Evolutionary conservation across 2,113 vertebrate genomes (phyloP).

Genomic region (Zingel zingel): DNA sequence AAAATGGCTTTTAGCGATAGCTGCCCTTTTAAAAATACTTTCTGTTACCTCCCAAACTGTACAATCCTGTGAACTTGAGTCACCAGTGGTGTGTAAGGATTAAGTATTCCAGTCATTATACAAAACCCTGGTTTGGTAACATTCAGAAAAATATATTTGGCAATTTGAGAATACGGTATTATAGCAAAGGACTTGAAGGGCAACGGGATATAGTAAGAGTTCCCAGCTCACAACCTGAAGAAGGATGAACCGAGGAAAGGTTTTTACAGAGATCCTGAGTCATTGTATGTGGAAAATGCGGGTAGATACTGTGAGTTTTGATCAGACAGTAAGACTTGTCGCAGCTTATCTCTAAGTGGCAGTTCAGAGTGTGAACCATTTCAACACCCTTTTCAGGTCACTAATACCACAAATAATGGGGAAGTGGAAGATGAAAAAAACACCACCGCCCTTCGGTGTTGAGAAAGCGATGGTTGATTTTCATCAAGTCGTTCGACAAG

Average conservation of each 20-base stretch:
- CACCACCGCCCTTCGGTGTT: slow-evolving; percentile 52
- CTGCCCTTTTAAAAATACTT: not conserved
- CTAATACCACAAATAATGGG: slow-evolving; percentile 61
- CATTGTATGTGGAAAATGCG: not conserved
- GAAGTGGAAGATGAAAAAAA: slow-evolving; percentile 70
- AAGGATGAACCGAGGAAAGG: not conserved
- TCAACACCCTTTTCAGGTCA: slow-evolving; percentile 56
- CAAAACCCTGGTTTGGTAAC: not conserved
- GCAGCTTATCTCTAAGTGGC: slow-evolving; percentile 47
- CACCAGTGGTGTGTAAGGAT: not conserved
- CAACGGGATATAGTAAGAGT: not conserved
- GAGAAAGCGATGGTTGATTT: slow-evolving; percentile 56
- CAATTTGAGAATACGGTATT: not conserved
- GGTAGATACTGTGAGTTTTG: not conserved
- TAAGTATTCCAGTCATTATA: not conserved
- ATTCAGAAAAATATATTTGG: not conserved
- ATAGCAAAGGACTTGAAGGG: not conserved
- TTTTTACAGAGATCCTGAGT: slow-evolving; percentile 15
- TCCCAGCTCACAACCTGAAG: not conserved
- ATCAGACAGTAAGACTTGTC: slow-evolving; percentile 13
- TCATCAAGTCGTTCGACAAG: slow-evolving; percentile 33
- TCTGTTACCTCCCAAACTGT: not conserved
- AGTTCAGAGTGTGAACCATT: slow-evolving; percentile 60
- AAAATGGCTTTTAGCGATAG: not conserved
- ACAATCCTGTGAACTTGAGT: not conserved